Conservation (phyloP, 2,113 vertebrate genomes). For the Pseudorasbora parva region DNA sequence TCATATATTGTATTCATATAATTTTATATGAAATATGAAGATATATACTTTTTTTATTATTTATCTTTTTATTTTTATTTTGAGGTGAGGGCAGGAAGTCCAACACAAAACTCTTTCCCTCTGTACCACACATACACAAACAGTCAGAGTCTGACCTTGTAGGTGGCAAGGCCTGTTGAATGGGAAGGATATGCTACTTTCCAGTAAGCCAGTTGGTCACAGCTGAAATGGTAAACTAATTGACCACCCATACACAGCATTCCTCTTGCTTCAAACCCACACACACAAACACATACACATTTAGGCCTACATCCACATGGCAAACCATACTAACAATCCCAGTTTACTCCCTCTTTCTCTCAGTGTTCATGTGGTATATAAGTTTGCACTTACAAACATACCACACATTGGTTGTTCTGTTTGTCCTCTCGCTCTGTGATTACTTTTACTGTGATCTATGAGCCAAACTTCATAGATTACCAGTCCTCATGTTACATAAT, state of each 20-base stretch:
- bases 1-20: too few species aligned
- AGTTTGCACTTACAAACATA: background rate
- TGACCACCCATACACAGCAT: slow-evolving; percentile 61
- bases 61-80: background rate
- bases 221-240: slow-evolving; percentile 60
- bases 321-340: slow-evolving; percentile 51
- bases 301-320: background rate
- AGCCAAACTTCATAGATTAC: background rate
- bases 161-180: slow-evolving; percentile 47
- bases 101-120: slow-evolving; percentile 28
- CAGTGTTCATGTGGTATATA: slow-evolving; percentile 35
- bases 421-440: background rate
- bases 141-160: slow-evolving; percentile 33
- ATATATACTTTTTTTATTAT: too few species aligned
- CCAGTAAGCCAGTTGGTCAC: slow-evolving; percentile 54
- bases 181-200: slow-evolving; percentile 42
- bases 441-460: background rate
- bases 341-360: slow-evolving; percentile 56
- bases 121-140: slow-evolving; percentile 30
- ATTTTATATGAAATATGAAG: too few species aligned
- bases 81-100: slow-evolving; percentile 18
- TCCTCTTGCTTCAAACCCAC: slow-evolving; percentile 37
- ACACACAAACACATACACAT: slow-evolving; percentile 29
- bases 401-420: background rate
- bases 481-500: slow-evolving; percentile 27